These are phyloP conservation scores for Madoqua kirkii DNA, from an alignment of 2,113 vertebrate species.

Conservation along the genomic window DNA sequence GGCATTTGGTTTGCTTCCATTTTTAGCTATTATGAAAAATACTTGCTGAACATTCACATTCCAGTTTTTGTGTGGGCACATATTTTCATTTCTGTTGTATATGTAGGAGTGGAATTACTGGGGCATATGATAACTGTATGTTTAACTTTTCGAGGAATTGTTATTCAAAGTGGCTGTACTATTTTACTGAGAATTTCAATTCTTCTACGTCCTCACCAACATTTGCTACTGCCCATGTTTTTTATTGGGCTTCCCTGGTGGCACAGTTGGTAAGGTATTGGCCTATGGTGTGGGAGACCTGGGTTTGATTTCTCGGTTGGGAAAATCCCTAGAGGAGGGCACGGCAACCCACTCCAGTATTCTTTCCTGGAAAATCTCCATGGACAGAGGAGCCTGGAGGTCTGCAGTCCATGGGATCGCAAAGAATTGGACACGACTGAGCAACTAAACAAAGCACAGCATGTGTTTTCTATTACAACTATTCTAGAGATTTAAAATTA, in stretches of 20 bases:
- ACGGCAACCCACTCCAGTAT: neutral
- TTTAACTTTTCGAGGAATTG: neutral
- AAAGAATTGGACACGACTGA: neutral
- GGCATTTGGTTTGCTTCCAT: neutral
- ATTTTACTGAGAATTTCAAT: neutral
- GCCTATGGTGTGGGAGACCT: neutral
- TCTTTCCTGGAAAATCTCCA: neutral
- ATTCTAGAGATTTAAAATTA: neutral
- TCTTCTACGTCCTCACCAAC: neutral
- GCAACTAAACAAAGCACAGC: neutral
- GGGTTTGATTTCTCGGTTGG: neutral
- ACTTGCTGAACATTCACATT: neutral
- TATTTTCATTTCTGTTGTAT: neutral
- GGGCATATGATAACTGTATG: neutral
- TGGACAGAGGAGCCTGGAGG: neutral
- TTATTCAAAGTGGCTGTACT: neutral
- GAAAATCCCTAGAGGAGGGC: neutral
- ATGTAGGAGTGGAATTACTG: neutral
- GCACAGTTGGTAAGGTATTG: neutral
- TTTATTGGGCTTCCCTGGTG: neutral
- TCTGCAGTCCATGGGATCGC: fast-evolving
- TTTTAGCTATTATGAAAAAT: neutral
- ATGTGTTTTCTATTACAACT: neutral
- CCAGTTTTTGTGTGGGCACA: neutral
- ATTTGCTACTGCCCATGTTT: neutral